Evolutionary conservation across 2,888 invertebrate genomes (phyloP).

Genomic region (Epicampocera succincta): DNA sequence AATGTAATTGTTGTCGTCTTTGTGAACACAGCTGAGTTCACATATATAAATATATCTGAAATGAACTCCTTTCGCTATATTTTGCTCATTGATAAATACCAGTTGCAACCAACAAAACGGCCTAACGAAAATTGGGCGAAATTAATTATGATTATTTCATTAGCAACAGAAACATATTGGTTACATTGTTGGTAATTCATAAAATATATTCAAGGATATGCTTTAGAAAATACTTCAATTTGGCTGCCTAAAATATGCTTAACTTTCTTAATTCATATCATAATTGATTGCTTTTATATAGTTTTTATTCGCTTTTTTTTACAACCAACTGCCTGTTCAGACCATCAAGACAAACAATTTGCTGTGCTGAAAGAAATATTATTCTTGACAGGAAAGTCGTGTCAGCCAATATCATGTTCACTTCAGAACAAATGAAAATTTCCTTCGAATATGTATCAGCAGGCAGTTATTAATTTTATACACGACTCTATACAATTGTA

Average conservation of each 20-base stretch:
- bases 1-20: too few relatives aligned
- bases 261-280: background rate
- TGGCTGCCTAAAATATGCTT: constrained; percentile 1
- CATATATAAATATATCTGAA: background rate
- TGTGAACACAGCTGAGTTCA: too few relatives aligned
- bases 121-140: background rate
- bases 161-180: background rate
- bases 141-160: background rate
- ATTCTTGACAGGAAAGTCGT: too few relatives aligned
- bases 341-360: too few relatives aligned
- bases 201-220: background rate
- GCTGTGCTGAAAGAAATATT: too few relatives aligned
- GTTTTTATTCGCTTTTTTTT: background rate
- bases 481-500: constrained; percentile 43
- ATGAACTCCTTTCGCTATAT: too few relatives aligned
- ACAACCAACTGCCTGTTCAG: too few relatives aligned
- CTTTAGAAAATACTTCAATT: background rate
- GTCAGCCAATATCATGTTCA: too few relatives aligned
- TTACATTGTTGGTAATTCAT: too few relatives aligned
- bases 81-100: too few relatives aligned
- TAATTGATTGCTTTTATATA: constrained; percentile 1
- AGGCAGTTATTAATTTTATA: too few relatives aligned
- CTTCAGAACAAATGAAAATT: too few relatives aligned
- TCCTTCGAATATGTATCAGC: background rate
- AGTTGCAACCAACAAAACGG: background rate